Conservation (phyloP, 2,113 vertebrate species). For the Brachypodius melanocephalos region DNA sequence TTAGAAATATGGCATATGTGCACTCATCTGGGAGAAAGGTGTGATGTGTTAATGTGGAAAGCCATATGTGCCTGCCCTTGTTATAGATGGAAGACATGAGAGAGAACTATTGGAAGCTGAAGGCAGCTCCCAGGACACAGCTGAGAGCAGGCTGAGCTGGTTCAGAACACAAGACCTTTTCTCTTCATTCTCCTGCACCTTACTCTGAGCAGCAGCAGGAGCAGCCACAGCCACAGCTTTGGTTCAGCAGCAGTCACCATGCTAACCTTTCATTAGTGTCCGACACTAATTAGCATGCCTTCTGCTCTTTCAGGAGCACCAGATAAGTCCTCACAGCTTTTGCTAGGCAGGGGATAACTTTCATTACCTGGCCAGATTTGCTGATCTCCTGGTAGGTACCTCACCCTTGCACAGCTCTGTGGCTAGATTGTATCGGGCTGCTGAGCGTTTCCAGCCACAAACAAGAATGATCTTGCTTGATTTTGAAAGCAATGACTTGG, state of each 20-base stretch:
- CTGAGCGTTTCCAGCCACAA: neutral
- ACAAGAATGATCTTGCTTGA: neutral
- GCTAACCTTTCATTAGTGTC: neutral
- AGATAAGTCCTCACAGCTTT: neutral
- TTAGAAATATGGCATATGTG: neutral
- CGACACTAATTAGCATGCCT: neutral
- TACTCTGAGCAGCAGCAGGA: neutral
- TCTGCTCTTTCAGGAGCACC: neutral
- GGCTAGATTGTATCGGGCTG: neutral
- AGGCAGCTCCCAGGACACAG: neutral
- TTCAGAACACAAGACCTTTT: neutral
- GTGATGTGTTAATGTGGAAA: neutral
- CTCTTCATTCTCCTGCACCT: neutral
- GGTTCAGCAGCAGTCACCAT: neutral
- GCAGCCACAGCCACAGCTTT: neutral
- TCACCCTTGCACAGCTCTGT: neutral
- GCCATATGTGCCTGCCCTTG: neutral
- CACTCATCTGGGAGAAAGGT: neutral
- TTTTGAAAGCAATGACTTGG: neutral
- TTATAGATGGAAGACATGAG: neutral
- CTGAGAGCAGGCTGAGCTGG: neutral
- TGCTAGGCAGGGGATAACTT: conserved; percentile 14
- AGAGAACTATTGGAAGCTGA: neutral
- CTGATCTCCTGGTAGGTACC: neutral
- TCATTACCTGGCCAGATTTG: neutral